A percentile compares a stretch with the other conserved stretches of the same genome.
phyloP scores from a whole-genome alignment of 2,113 vertebrate genomes.

The Lathamus discolor region DNA sequence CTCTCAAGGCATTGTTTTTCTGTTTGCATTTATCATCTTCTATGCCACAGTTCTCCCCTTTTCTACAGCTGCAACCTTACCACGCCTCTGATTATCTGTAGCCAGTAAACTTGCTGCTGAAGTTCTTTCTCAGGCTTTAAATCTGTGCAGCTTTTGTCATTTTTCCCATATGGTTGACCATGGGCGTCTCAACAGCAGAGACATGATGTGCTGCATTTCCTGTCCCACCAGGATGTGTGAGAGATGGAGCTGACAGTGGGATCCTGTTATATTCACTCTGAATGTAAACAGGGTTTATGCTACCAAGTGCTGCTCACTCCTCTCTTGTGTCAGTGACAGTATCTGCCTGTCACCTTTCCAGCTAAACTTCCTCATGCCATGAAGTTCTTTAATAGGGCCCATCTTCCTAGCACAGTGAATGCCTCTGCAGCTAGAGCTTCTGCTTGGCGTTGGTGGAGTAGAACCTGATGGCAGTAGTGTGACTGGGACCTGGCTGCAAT shows the following conservation, averaged over 20 bases:
- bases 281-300: not conserved
- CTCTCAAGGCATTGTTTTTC: not conserved
- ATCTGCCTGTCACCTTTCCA: not conserved
- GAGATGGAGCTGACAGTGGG: not conserved
- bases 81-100: not conserved
- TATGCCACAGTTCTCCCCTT: not conserved
- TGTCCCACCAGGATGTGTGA: not conserved
- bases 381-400: not conserved
- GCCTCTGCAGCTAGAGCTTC: not conserved
- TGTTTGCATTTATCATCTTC: not conserved
- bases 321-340: not conserved
- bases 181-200: not conserved
- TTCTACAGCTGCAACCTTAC: not conserved
- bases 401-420: not conserved
- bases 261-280: not conserved
- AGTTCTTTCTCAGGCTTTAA: not conserved
- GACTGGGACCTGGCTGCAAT: not conserved
- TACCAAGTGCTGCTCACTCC: not conserved
- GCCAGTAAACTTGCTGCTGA: not conserved
- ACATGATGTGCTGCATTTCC: fast-evolving
- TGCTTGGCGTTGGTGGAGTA: not conserved
- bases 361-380: not conserved
- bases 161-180: not conserved
- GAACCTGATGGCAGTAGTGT: not conserved
- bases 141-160: not conserved